phyloP scores from a whole-genome alignment of 2,888 invertebrate genomes.

The Leucozona laternaria region DNA sequence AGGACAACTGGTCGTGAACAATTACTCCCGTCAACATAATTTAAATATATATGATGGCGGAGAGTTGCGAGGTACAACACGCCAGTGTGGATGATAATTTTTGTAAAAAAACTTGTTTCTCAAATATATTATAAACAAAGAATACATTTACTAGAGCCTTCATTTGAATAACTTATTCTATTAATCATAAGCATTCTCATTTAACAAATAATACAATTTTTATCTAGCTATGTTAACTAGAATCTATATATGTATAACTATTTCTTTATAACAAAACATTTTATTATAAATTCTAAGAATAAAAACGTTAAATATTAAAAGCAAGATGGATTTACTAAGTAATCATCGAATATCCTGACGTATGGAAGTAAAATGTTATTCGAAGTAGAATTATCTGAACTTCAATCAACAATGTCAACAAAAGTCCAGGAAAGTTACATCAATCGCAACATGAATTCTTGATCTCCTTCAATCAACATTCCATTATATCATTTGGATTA shows the following conservation, averaged over 20 bases:
- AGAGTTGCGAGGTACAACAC: conserved; percentile 89
- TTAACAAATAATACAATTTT: neutral
- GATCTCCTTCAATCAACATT: neutral
- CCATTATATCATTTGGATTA: neutral
- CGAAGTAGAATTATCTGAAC: neutral
- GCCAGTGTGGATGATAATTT: conserved; percentile 92
- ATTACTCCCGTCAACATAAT: conserved; percentile 90
- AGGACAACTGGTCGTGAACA: conserved; percentile 90
- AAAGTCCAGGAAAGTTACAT: neutral
- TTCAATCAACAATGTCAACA: neutral
- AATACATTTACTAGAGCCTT: neutral
- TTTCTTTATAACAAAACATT: neutral
- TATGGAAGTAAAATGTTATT: neutral
- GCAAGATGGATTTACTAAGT: neutral
- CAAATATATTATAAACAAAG: neutral
- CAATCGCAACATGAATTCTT: neutral
- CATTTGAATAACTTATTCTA: neutral
- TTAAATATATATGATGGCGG: conserved; percentile 90
- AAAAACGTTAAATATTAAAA: neutral
- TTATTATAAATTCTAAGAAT: neutral
- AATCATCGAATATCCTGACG: neutral
- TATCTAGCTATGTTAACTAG: neutral
- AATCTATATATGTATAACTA: neutral
- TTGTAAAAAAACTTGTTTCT: conserved; percentile 48
- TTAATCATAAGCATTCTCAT: neutral